These are phyloP conservation scores for Neoaliturus tenellus DNA, from an alignment of 2,888 invertebrate species.

Conservation along the genomic window DNA sequence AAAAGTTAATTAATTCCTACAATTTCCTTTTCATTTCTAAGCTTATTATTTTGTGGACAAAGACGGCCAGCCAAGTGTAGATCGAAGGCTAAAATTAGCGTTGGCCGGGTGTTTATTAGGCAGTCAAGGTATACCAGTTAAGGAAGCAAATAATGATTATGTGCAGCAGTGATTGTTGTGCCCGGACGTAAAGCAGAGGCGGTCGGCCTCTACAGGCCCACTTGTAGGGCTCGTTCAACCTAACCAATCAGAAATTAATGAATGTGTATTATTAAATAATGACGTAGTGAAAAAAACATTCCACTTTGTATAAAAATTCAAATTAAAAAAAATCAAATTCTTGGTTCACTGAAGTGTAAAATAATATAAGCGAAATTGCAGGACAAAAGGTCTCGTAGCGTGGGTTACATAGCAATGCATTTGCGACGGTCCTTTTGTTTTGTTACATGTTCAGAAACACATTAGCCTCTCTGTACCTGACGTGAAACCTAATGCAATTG, in stretches of 20 bases:
- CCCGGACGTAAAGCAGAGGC: not conserved
- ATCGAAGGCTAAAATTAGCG: slow-evolving; percentile 4
- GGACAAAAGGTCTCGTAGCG: not conserved
- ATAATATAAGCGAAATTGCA: too few species aligned
- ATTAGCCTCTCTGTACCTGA: not conserved
- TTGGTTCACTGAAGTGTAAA: too few species aligned
- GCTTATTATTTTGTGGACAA: too few species aligned
- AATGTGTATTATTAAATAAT: too few species aligned
- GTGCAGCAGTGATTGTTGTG: slow-evolving; percentile 1
- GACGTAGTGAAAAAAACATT: too few species aligned
- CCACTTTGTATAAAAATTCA: too few species aligned
- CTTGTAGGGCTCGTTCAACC: too few species aligned
- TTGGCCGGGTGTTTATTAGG: slow-evolving; percentile 14
- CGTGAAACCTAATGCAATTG: not conserved
- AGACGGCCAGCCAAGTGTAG: not conserved
- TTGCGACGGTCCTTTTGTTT: not conserved
- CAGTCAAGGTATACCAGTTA: slow-evolving; percentile 8
- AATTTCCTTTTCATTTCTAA: too few species aligned
- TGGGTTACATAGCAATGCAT: not conserved
- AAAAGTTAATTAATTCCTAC: too few species aligned
- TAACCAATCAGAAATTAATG: too few species aligned
- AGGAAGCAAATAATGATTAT: slow-evolving; percentile 24
- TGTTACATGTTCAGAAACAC: not conserved
- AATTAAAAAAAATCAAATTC: too few species aligned
- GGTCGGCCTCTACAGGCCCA: not conserved